Evolutionary conservation across 2,113 vertebrate species (phyloP).

Genomic region (Cariama cristata): DNA sequence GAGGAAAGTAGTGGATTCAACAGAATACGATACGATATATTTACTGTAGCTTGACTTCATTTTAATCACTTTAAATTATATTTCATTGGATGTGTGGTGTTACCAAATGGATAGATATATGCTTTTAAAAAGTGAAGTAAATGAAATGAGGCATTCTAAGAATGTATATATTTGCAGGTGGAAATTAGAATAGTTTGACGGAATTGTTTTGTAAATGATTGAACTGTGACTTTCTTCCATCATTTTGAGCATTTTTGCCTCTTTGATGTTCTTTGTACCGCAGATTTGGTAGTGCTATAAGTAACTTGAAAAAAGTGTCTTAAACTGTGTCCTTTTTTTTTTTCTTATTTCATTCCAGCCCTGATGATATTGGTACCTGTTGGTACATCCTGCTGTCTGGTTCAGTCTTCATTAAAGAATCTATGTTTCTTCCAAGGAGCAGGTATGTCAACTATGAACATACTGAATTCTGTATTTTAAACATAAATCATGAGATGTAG

Average conservation of each 20-base stretch:
- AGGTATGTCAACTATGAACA: constrained; percentile 82
- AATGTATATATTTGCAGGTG: neutral
- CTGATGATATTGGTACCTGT: constrained; percentile 96
- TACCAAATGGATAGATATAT: neutral
- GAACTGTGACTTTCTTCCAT: neutral
- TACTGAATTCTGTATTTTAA: neutral
- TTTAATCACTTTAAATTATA: neutral
- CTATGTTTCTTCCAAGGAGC: constrained; percentile 99
- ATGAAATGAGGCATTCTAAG: neutral
- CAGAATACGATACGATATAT: neutral
- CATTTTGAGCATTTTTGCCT: neutral
- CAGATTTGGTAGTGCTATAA: neutral
- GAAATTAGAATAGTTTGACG: neutral
- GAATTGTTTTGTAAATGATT: neutral
- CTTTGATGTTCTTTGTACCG: neutral
- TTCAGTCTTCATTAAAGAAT: constrained; percentile 99
- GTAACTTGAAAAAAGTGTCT: neutral
- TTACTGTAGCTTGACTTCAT: neutral
- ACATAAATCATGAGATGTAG: neutral
- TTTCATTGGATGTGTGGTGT: neutral
- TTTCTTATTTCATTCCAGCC: constrained; percentile 72
- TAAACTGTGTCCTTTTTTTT: neutral
- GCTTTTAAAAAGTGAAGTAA: neutral
- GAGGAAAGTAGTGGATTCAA: neutral
- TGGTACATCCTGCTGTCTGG: constrained; percentile 99